phyloP scores from a whole-genome alignment of 2,888 invertebrate species.

The Nezara viridula region DNA sequence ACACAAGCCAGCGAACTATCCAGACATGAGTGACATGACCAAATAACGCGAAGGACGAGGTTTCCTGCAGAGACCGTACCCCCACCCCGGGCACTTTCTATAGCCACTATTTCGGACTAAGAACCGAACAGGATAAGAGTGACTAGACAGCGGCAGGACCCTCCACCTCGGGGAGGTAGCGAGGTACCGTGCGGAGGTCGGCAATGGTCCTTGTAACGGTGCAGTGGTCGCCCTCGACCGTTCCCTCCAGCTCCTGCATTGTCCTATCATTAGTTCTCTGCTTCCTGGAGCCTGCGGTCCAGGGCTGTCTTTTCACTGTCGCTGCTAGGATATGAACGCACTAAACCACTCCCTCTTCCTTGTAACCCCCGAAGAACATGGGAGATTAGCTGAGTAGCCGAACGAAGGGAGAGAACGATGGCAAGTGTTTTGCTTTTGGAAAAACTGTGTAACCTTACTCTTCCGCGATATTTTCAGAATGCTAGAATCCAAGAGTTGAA shows the following conservation, averaged over 20 bases:
- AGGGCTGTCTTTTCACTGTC: background rate
- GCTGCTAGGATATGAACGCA: background rate
- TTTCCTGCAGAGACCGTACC: background rate
- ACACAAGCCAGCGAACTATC: background rate
- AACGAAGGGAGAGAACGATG: background rate
- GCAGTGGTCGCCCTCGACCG: constrained; percentile 21
- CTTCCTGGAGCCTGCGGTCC: background rate
- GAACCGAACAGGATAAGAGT: background rate
- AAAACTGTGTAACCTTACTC: too few species aligned
- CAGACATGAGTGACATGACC: background rate
- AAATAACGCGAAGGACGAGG: background rate
- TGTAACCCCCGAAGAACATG: background rate
- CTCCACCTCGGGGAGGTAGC: background rate
- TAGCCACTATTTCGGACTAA: background rate
- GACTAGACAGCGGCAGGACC: background rate
- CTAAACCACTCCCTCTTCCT: background rate
- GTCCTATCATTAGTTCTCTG: background rate
- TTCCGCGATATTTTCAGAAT: too few species aligned
- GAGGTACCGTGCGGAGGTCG: background rate
- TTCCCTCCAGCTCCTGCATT: constrained; percentile 6
- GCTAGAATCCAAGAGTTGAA: too few species aligned
- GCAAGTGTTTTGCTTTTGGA: too few species aligned
- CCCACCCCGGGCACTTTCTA: background rate
- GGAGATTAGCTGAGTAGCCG: background rate
- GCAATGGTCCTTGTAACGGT: constrained; percentile 14